Base-by-base conservation (phyloP, 2,113 vertebrate species). In the Ictalurus furcatus region DNA sequence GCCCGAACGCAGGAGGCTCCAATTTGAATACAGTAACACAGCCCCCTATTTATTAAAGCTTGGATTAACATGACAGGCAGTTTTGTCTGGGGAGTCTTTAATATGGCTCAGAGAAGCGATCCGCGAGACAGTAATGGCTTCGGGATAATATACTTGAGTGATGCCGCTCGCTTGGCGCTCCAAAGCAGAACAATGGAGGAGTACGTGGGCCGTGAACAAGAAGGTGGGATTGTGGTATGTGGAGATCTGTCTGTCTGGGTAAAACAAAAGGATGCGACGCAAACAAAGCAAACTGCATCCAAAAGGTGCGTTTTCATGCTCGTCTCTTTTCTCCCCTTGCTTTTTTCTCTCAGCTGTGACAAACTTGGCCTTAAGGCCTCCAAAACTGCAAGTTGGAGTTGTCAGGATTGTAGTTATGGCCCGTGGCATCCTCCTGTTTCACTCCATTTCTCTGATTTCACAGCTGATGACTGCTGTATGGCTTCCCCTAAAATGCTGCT, bases 31-130 rank as follows among this genome's bases (percentile, higher is more conserved):
- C 96, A 95, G 97, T 98, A 97, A 98, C 97, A 98, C 97, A 97
- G 97, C 96, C 97, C 96, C 96, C 94, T 97, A 96, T 97, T 99
- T 99, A 98, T 99, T 99, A 98, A 97, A 99, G 97, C 97, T 97
- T 98, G 98, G 97, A 98, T 99, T 99, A 99, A 98, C 97, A 98
- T 98, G 98, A 99, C 98, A 99, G 97, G 96, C 97, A 98, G 97
- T 99, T 99, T 98, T 99, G 97, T 99, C 98, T 98, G 96, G 98
- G 98, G 98, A 98, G 96, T 97, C 97, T 97, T 99, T 98, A 98
- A 97, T 97, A 97, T 97, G 97, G 97, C 97, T 97, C 96, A 97
- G 96, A 97, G 97, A 98, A 96, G 97, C 94, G 97, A 98, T 98
- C 96, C 96, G 93, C 97, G 96, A 97, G 97, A 97, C 97, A 98